Evolutionary conservation across 2,113 vertebrate genomes (phyloP).

Genomic region (Thamnaconus septentrionalis): DNA sequence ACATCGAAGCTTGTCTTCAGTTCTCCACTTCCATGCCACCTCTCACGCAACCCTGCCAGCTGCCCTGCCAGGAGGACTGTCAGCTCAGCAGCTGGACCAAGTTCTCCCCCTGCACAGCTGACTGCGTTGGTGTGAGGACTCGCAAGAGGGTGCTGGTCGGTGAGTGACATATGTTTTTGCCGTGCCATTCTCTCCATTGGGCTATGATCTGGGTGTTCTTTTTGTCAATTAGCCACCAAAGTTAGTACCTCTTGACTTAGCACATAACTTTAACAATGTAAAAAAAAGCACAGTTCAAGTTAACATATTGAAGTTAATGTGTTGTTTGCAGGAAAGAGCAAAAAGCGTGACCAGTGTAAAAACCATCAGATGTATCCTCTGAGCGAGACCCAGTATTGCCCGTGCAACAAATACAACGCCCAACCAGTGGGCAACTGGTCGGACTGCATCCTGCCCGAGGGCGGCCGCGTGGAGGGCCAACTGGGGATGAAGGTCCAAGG

Average conservation of each 20-base stretch:
- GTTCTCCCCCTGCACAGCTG: conserved; percentile 91
- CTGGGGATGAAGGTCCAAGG: conserved; percentile 90
- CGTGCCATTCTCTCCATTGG: too few relatives aligned
- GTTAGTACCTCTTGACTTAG: too few relatives aligned
- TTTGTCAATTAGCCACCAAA: too few relatives aligned
- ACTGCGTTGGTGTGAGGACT: conserved; percentile 90
- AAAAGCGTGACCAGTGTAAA: conserved; percentile 94
- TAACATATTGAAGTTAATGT: not conserved
- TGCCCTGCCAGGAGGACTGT: conserved; percentile 95
- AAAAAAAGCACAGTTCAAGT: not conserved
- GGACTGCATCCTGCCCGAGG: conserved; percentile 92
- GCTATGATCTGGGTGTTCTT: too few relatives aligned
- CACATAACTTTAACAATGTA: too few relatives aligned
- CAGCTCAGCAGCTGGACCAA: conserved; percentile 94
- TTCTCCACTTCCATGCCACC: conserved; percentile 83
- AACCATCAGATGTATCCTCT: conserved; percentile 90
- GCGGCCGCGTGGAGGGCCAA: conserved; percentile 79
- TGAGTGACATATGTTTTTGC: conserved; percentile 66
- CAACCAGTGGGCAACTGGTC: conserved; percentile 98
- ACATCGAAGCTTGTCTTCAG: conserved; percentile 85
- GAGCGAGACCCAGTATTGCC: conserved; percentile 94
- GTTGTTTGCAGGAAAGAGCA: conserved; percentile 87
- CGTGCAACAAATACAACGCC: conserved; percentile 93
- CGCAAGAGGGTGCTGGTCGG: conserved; percentile 88
- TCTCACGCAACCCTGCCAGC: conserved; percentile 89